A percentile compares a stretch with the other conserved stretches of the same genome.
Evolutionary conservation across 2,797 vertebrate species (phyloP).

Genomic region (Parambassis ranga): DNA sequence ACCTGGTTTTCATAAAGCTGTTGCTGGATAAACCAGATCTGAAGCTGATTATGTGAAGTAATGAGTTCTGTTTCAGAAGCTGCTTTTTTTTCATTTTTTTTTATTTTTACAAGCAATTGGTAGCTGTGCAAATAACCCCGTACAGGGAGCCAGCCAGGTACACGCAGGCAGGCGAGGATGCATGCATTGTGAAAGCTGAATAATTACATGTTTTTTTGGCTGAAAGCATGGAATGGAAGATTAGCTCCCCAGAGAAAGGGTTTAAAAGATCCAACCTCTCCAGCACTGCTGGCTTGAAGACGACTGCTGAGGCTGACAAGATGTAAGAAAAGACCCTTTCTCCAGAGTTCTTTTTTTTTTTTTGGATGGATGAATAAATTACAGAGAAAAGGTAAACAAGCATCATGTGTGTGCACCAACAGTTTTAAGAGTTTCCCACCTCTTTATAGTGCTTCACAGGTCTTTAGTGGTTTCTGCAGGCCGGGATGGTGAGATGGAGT

Average conservation of each 20-base stretch:
- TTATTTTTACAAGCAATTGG: slow-evolving; percentile 63
- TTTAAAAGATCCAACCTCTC: slow-evolving; percentile 50
- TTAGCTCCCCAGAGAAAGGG: slow-evolving; percentile 46
- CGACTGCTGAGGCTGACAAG: slow-evolving; percentile 25
- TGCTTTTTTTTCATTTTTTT: slow-evolving; percentile 19
- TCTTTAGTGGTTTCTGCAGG: background rate
- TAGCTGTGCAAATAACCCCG: slow-evolving; percentile 46
- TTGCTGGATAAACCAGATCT: slow-evolving; percentile 41
- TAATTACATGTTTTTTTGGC: slow-evolving; percentile 67
- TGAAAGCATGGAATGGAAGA: slow-evolving; percentile 40
- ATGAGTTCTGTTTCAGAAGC: slow-evolving; percentile 46
- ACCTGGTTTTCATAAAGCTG: slow-evolving; percentile 23
- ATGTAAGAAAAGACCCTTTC: slow-evolving; percentile 38
- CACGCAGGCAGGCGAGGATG: slow-evolving; percentile 29
- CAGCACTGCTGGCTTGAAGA: slow-evolving; percentile 33
- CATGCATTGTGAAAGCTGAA: slow-evolving; percentile 64
- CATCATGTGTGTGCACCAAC: slow-evolving; percentile 3
- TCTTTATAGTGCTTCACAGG: slow-evolving; percentile 20
- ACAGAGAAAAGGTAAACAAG: slow-evolving; percentile 26
- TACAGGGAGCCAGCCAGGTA: slow-evolving; percentile 45
- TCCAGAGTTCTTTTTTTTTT: background rate
- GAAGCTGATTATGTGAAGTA: slow-evolving; percentile 54
- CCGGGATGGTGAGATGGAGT: background rate
- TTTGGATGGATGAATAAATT: slow-evolving; percentile 12
- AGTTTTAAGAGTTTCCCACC: slow-evolving; percentile 36